These are phyloP conservation scores for Teleogryllus occipitalis DNA, from an alignment of 1,140 invertebrate species.

Conservation along the genomic window DNA sequence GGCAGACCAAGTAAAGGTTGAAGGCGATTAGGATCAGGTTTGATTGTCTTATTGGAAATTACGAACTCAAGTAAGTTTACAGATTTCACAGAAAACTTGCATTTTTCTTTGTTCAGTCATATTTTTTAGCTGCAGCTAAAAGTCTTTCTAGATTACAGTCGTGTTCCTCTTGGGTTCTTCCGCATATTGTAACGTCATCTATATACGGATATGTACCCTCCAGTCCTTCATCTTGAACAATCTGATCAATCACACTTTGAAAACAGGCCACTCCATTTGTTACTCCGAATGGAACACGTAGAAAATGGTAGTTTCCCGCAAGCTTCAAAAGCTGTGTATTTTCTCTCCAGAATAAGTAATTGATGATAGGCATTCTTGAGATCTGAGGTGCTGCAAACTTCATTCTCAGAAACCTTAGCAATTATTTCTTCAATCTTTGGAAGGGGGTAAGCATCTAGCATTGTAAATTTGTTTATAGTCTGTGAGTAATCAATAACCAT, in stretches of 20 bases:
- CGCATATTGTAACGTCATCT: no score
- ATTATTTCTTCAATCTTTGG: no score
- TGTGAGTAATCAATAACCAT: conserved; percentile 18
- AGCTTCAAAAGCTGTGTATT: conserved; percentile 22
- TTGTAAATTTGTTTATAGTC: neutral
- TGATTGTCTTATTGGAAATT: neutral
- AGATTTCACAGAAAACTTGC: neutral
- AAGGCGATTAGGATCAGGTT: neutral
- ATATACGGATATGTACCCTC: no score
- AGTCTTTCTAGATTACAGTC: conserved; percentile 18
- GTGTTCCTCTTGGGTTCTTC: no score
- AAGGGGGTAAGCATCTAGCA: neutral
- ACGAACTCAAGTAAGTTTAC: neutral
- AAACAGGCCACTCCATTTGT: conserved; percentile 26
- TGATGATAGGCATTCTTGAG: conserved; percentile 20
- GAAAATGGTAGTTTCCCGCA: conserved; percentile 26
- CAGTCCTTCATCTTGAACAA: no score
- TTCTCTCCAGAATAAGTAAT: conserved; percentile 11
- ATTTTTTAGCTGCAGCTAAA: conserved; percentile 9
- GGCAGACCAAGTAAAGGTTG: neutral
- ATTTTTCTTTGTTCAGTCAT: neutral
- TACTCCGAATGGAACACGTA: conserved; percentile 30
- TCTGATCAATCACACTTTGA: no score
- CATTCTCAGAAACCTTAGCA: conserved; percentile 14
- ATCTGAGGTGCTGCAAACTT: conserved; percentile 11